phyloP scores from a whole-genome alignment of 2,113 vertebrate species.

The Callipepla californica region DNA sequence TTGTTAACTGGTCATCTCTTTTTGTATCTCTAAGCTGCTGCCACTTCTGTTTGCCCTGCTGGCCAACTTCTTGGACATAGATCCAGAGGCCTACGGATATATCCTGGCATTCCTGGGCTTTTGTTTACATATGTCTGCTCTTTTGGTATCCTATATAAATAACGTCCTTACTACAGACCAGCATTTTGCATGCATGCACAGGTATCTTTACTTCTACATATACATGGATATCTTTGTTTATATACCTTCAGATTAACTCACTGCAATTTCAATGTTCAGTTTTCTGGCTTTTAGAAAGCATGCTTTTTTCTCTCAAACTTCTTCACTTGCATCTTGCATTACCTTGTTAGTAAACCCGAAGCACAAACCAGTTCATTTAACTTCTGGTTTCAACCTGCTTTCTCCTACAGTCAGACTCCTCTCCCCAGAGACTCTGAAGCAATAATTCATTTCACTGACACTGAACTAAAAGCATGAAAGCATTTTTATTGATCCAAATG shows the following conservation, averaged over 20 bases:
- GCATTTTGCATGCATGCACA: not conserved
- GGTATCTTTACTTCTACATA: not conserved
- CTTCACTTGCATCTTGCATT: rapidly evolving
- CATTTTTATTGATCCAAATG: not conserved
- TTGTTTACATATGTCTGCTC: not conserved
- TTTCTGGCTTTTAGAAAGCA: not conserved
- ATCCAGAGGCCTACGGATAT: not conserved
- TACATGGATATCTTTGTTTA: not conserved
- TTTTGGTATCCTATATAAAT: not conserved
- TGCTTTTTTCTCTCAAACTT: not conserved
- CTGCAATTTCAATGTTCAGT: not conserved
- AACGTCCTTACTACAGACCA: not conserved
- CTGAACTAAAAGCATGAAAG: not conserved
- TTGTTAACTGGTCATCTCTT: not conserved
- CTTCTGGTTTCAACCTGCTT: not conserved
- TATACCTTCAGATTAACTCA: not conserved
- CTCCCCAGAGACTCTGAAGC: not conserved
- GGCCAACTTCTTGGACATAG: not conserved
- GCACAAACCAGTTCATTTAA: not conserved
- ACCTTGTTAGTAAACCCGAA: not conserved
- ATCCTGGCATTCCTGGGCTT: not conserved
- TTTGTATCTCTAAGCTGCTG: not conserved
- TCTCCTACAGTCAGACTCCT: not conserved
- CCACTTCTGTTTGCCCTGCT: not conserved
- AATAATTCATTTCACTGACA: not conserved